These are phyloP conservation scores for Oreocharis arfaki DNA, from an alignment of 2,113 vertebrate species.

Conservation along the genomic window DNA sequence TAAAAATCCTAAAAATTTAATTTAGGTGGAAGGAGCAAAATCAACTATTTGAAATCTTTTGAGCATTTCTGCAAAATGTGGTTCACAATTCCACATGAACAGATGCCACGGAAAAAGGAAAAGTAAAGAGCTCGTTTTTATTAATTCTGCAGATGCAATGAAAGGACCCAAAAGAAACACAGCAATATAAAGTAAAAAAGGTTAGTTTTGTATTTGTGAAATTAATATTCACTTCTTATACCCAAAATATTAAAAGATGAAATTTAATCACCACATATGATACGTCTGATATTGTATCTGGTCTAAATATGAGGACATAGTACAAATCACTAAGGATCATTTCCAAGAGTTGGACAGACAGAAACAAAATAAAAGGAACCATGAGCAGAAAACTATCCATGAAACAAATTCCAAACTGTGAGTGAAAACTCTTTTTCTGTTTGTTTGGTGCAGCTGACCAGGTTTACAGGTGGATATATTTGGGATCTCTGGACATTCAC, in stretches of 20 bases:
- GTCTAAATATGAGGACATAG: background rate
- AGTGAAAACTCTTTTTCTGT: background rate
- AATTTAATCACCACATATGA: background rate
- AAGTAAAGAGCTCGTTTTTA: background rate
- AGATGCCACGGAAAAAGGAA: background rate
- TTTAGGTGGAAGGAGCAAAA: constrained; percentile 5
- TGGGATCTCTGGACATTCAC: background rate
- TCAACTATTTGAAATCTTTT: background rate
- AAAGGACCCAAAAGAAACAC: background rate
- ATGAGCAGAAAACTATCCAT: background rate
- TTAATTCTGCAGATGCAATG: background rate
- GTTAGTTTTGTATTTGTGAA: background rate
- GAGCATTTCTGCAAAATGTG: background rate
- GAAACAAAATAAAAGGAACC: background rate
- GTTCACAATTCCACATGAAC: background rate
- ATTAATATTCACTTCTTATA: background rate
- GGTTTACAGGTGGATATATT: background rate
- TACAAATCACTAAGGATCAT: background rate
- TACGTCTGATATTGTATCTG: background rate
- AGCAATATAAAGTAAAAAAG: background rate
- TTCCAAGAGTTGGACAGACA: background rate
- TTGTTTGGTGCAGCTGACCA: background rate
- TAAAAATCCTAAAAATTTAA: background rate
- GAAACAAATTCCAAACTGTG: background rate
- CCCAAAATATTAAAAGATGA: background rate